Evolutionary conservation across 2,888 invertebrate species (phyloP), one percentile per base, ranked within the genome.

Genomic region (Lampropteryx suffumata): DNA sequence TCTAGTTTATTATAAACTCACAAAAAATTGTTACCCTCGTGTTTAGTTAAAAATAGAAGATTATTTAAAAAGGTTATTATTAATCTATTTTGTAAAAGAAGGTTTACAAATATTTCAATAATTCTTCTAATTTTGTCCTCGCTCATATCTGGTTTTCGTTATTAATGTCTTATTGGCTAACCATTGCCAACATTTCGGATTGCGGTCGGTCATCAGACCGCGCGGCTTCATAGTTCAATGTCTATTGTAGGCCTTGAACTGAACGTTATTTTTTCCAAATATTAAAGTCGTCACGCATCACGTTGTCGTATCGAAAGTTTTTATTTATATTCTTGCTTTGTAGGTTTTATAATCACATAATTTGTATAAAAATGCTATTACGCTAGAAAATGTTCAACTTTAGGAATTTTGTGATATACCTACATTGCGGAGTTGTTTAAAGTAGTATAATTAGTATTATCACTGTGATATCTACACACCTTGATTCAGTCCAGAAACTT

Each of bases 191-290:
- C 66, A 64, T 62, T 71, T 69, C 53, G 58, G 70, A 72, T 76
- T 76, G 78, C 79, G 71, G 68, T 69, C 71, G 73, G 69, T 71
- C 72, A 76, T 75, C 76, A 70, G 70, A 73, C 72, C 65, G 68
- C 69, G 62, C 65, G 57, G 64, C 67, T 69, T 61, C 63, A 74
- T 74, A 79, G 82, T 81, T 81, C 81, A 81, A 80, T 79, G 82
- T 76, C 79, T 72, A 45, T 24, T 21, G 42, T 12, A 45, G 71
- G 68, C 79, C 80, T 76, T 80, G 79, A 74, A 68, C 56, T 56
- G 57, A 60, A 58, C 61, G 60, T 64, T 64, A 58, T 61, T 61
- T 50, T 30, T 50, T 55, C 35, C 49, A 8, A 28, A 39, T 21
- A 33, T 33, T 36, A 33, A 49, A 47, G 49, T 46, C 46, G 51